Evolutionary conservation across 2,113 vertebrate genomes (phyloP).

Genomic region (Carettochelys insculpta): DNA sequence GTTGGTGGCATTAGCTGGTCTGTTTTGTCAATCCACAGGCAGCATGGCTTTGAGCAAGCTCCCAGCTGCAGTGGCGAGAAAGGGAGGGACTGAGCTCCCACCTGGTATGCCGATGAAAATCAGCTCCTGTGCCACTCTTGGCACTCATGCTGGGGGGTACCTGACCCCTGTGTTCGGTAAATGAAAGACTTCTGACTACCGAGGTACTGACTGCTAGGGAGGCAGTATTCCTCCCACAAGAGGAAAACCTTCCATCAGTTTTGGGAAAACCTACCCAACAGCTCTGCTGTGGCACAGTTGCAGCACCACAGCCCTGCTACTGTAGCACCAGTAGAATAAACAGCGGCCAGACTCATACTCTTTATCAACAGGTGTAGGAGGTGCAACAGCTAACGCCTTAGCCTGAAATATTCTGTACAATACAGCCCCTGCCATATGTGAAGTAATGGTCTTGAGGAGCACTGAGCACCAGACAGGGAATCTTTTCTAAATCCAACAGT

Average conservation of each 20-base stretch:
- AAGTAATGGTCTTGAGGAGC: neutral
- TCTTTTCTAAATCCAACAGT: neutral
- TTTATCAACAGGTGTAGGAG: neutral
- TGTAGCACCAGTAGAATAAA: neutral
- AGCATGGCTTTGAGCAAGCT: no score
- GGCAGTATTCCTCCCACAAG: neutral
- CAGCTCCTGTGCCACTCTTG: no score
- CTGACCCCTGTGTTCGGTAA: no score
- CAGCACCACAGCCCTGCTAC: no score
- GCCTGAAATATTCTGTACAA: neutral
- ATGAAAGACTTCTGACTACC: no score
- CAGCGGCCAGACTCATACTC: neutral
- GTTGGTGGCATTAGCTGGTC: no score
- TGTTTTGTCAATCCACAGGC: no score
- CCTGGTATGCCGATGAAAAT: no score
- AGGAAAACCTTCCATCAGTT: neutral
- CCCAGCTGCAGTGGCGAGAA: no score
- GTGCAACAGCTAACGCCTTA: neutral
- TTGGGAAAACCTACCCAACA: neutral
- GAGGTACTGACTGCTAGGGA: neutral
- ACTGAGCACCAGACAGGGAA: neutral
- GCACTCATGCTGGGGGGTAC: no score
- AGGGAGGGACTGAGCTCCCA: no score
- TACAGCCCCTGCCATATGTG: neutral
- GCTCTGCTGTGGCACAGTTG: no score